Base-by-base conservation (phyloP, 1,140 invertebrate genomes). In the Reticulitermes speratus region DNA sequence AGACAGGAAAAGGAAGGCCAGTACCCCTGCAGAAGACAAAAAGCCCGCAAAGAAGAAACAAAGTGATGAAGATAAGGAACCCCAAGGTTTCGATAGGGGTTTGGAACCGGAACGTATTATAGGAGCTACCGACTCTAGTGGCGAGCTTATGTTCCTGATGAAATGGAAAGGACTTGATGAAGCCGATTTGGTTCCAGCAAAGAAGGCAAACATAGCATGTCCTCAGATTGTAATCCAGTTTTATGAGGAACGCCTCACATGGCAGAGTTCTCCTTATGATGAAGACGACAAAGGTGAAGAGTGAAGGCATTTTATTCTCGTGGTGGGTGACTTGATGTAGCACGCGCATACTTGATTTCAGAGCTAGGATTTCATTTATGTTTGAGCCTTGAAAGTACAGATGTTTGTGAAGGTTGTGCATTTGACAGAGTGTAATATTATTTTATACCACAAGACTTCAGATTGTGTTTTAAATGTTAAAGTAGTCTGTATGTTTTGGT, bases 161-260 rank as follows among this genome's bases (percentile, higher is more conserved):
- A 99, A 99, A 91, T 99, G 98, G 98, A 97, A 98, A 91, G 97
- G 97, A 84, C 97, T 96, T 23, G 97, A 99, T 90, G 97, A 99
- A 90, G 98, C 97, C 0, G 98, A 99, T 90, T 91, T 99, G 45
- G 98, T 99, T 5, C 96, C 97, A 19, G 96, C 98, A 0, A 94
- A 96, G 89, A 94, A 97, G 89, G 98, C 98, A 0, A 99, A 99
- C 90, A 93, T 96, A 0, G 95, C 95, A 86, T 99, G 98, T 90
- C 98, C 98, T 11, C 97, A 98, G 91, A 96, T 98, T 84, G 98
- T 99, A 0, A 99, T 99, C 83, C 95, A 96, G 89, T 99, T 99
- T 90, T 99, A 99, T 89, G 98, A 99, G 90, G 97, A 99, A 89
- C 92, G 97, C 89, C 93, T 99, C 32, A 98, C 97, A 21, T 99